phyloP scores from a whole-genome alignment of 2,113 vertebrate species.

The Actinemys pallida region DNA sequence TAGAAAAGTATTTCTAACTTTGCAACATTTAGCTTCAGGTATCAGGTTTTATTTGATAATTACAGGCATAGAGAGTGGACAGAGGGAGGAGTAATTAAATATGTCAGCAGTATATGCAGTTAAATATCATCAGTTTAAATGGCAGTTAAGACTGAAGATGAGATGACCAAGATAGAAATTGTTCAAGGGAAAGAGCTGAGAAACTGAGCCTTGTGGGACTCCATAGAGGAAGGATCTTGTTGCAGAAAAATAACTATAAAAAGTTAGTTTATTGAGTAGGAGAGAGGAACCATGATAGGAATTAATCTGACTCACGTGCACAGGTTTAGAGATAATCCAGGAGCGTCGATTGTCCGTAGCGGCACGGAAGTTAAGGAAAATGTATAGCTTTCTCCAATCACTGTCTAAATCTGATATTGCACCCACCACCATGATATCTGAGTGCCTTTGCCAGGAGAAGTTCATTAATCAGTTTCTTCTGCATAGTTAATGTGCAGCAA shows the following conservation, averaged over 20 bases:
- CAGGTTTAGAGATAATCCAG: background rate
- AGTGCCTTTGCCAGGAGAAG: background rate
- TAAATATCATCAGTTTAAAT: background rate
- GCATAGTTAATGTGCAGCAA: background rate
- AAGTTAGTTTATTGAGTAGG: background rate
- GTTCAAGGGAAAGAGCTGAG: background rate
- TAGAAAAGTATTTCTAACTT: background rate
- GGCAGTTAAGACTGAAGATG: background rate
- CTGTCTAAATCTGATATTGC: background rate
- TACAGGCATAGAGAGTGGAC: background rate
- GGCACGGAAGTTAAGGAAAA: background rate
- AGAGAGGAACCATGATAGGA: background rate
- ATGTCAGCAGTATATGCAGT: background rate
- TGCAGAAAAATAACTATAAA: background rate
- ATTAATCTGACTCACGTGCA: background rate
- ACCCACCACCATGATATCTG: background rate
- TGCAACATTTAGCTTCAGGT: background rate
- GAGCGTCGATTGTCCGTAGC: accelerated
- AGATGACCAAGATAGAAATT: background rate
- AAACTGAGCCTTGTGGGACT: background rate
- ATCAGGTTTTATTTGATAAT: background rate
- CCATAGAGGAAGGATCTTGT: background rate
- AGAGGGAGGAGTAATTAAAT: background rate
- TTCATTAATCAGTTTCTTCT: background rate
- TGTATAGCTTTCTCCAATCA: background rate